A percentile compares a stretch with the other conserved stretches of the same genome.
Conservation (phyloP, 2,113 vertebrate genomes). For the Prietella phreatophila region DNA sequence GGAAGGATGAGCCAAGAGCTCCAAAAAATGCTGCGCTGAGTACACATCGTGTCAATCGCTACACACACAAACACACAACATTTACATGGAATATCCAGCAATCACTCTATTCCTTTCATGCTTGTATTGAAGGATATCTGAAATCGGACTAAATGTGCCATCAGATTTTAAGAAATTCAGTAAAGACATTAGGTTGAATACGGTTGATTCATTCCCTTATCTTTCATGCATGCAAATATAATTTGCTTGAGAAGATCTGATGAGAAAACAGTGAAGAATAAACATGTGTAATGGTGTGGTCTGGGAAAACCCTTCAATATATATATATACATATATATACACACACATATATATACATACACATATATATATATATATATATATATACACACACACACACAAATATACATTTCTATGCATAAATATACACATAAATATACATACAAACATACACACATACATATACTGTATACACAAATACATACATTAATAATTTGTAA, state of each 20-base stretch:
- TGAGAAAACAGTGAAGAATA: not conserved
- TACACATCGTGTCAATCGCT: conserved; percentile 74
- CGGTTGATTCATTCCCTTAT: not conserved
- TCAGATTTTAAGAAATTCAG: not conserved
- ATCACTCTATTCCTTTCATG: not conserved
- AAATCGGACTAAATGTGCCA: not conserved
- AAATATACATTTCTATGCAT: no score
- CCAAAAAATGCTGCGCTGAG: conserved; percentile 72
- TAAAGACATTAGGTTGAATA: not conserved
- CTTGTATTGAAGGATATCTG: not conserved
- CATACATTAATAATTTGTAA: no score
- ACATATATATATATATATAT: no score
- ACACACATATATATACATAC: no score
- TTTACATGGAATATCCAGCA: not conserved
- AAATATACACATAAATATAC: no score
- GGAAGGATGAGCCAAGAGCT: conserved; percentile 81
- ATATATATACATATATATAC: no score
- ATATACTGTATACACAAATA: no score
- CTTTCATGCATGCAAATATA: not conserved
- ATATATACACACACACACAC: no score
- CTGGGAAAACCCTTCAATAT: not conserved
- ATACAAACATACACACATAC: no score
- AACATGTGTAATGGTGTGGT: no score
- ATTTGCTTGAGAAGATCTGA: not conserved
- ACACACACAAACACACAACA: not conserved